Percentiles rank a stretch among this genome's conserved stretches.
These are phyloP conservation scores for Lapara coniferarum DNA, from an alignment of 2,888 invertebrate species.

Conservation along the genomic window DNA sequence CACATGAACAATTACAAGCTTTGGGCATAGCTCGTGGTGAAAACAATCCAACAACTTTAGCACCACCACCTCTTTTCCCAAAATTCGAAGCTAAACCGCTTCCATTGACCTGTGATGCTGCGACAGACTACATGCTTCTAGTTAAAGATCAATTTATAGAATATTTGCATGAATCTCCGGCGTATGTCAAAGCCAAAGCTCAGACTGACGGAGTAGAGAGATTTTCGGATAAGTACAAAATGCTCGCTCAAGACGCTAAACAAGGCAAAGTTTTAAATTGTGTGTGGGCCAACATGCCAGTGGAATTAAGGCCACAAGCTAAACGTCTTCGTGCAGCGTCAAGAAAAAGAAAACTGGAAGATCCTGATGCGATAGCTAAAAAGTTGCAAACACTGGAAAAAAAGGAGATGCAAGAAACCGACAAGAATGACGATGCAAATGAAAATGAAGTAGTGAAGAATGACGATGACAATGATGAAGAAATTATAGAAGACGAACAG, in stretches of 20 bases:
- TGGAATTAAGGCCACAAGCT: constrained; percentile 84
- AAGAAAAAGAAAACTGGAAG: constrained; percentile 69
- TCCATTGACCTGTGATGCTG: constrained; percentile 77
- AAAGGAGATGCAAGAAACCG: constrained; percentile 82
- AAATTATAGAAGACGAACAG: constrained; percentile 84
- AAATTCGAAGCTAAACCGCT: constrained; percentile 84
- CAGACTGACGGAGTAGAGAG: constrained; percentile 79
- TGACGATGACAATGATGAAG: constrained; percentile 82
- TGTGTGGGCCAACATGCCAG: constrained; percentile 86
- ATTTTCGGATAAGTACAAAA: constrained; percentile 84
- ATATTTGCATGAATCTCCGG: constrained; percentile 87
- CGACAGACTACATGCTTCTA: constrained; percentile 87
- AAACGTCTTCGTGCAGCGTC: constrained; percentile 57
- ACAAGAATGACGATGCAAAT: constrained; percentile 74
- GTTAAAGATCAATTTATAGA: constrained; percentile 89
- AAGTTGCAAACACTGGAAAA: constrained; percentile 87
- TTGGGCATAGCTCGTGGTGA: constrained; percentile 83
- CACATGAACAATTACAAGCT: constrained; percentile 83
- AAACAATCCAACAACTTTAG: constrained; percentile 74
- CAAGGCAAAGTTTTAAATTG: constrained; percentile 75
- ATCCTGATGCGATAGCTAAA: constrained; percentile 66
- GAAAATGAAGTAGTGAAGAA: constrained; percentile 74
- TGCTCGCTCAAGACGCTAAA: constrained; percentile 76
- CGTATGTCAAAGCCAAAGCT: constrained; percentile 80
- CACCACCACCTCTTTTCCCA: constrained; percentile 85